These are phyloP conservation scores for Ichneumoninae sp. DNA, from an alignment of 2,888 invertebrate species.

Conservation along the genomic window DNA sequence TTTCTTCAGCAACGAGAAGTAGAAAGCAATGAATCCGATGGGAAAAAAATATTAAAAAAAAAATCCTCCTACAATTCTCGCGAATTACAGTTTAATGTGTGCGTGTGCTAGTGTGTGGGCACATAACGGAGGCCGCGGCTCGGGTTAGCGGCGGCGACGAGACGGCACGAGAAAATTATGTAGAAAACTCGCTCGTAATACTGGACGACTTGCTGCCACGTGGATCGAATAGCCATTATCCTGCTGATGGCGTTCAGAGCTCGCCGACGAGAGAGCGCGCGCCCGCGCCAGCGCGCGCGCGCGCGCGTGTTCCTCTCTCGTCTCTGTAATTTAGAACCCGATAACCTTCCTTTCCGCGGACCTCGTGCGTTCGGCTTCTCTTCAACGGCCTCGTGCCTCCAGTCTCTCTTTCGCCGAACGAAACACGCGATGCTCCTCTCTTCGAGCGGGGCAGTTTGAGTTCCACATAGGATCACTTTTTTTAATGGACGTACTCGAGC, in stretches of 20 bases:
- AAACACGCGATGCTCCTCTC: slow-evolving; percentile 59
- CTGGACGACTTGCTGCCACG: slow-evolving; percentile 62
- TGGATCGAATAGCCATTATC: slow-evolving; percentile 66
- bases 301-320: slow-evolving; percentile 60
- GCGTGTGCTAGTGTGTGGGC: not conserved
- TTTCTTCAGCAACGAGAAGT: not conserved
- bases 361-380: slow-evolving; percentile 62
- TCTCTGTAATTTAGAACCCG: slow-evolving; percentile 71
- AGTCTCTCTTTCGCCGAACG: slow-evolving; percentile 42
- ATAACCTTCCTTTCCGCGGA: slow-evolving; percentile 71
- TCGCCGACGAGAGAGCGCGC: slow-evolving; percentile 29
- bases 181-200: slow-evolving; percentile 69
- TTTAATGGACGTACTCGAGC: slow-evolving; percentile 23
- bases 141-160: slow-evolving; percentile 53
- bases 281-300: slow-evolving; percentile 42
- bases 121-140: slow-evolving; percentile 45
- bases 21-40: not conserved
- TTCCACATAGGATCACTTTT: slow-evolving; percentile 62
- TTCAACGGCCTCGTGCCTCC: slow-evolving; percentile 64
- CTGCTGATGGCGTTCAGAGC: slow-evolving; percentile 59
- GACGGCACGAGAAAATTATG: slow-evolving; percentile 68
- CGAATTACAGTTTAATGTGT: slow-evolving; percentile 9
- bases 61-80: not conserved
- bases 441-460: slow-evolving; percentile 59
- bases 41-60: not conserved